These are phyloP conservation scores for Eudasyphora cyanicolor DNA, from an alignment of 2,888 invertebrate species.

Conservation along the genomic window DNA sequence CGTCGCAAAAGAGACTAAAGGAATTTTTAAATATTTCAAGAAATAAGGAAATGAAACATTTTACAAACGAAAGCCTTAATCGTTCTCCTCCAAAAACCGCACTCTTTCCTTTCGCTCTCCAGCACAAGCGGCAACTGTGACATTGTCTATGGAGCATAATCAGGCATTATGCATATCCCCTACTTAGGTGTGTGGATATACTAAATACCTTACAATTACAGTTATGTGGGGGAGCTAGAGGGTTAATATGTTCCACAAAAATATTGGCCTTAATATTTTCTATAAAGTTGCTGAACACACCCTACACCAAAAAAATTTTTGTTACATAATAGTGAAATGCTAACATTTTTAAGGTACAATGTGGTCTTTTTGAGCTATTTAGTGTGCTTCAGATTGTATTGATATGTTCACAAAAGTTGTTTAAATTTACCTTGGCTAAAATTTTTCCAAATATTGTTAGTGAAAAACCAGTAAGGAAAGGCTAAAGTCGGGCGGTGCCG, in stretches of 20 bases:
- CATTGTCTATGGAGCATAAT: slow-evolving; percentile 4
- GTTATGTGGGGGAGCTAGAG: too few species aligned
- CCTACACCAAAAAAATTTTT: background rate
- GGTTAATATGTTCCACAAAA: too few species aligned
- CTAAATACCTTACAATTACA: background rate
- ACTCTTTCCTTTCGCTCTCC: slow-evolving; percentile 5
- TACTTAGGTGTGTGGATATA: background rate
- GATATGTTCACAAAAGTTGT: too few species aligned
- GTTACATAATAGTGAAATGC: too few species aligned
- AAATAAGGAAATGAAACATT: slow-evolving; percentile 9
- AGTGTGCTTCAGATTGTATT: too few species aligned
- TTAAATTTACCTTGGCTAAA: too few species aligned
- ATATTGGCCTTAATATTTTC: background rate
- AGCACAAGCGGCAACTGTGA: background rate
- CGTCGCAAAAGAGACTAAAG: background rate
- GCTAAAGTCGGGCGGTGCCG: too few species aligned
- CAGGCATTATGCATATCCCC: background rate
- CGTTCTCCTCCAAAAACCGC: background rate
- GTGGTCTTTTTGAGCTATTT: too few species aligned
- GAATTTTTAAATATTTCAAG: slow-evolving; percentile 33
- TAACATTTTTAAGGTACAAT: too few species aligned
- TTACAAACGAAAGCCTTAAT: background rate
- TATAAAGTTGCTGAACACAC: background rate
- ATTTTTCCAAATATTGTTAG: too few species aligned
- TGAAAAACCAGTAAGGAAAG: too few species aligned